Evolutionary conservation across 2,888 invertebrate species (phyloP), one percentile per base, ranked within the genome.

Genomic region (Schrankia costaestrigalis): DNA sequence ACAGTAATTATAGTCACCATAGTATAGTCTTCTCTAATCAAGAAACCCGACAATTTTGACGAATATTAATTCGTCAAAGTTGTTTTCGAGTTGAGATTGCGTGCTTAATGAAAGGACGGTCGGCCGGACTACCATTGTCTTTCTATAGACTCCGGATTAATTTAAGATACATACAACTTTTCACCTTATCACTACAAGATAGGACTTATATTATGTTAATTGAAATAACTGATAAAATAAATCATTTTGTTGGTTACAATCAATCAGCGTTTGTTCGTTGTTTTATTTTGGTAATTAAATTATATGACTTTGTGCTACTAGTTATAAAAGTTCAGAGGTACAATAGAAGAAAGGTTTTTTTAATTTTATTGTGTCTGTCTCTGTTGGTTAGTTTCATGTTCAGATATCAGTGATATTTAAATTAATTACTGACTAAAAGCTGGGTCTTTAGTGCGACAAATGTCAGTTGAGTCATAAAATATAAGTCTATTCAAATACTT

Each of bases 31-130:
- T 43, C 38, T 60, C 64, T 71, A 83, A 83, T 83, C 81, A 83
- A 80, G 70, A 63, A 70, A 60, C 62, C 66, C 65, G 67, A 68
- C 72, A 71, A 72, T 79, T 78, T 74, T 73, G 77, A 77, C 76
- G 71, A 79, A 79, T 78, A 78, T 79, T 78, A 79, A 81, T 84
- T 78, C 71, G 59, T 75, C 77, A 73, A 78, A 78, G 72, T 74
- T 74, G 68, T 75, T 78, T 78, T 69, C 66, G 64, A 72, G 68
- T 72, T 71, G 68, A 71, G 84, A 83, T 84, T 81, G 80, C 80
- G 76, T 81, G 83, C 62, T 56, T 70, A 74, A 78, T 74, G 72
- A 76, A 69, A 62, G 64, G 55, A 65, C 67, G 59, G 56, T 67
- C 63, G 59, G 59, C 57, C 68, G 50, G 56, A 33, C 41, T 41